phyloP scores from a whole-genome alignment of 2,888 invertebrate genomes.

The Elegia similella region DNA sequence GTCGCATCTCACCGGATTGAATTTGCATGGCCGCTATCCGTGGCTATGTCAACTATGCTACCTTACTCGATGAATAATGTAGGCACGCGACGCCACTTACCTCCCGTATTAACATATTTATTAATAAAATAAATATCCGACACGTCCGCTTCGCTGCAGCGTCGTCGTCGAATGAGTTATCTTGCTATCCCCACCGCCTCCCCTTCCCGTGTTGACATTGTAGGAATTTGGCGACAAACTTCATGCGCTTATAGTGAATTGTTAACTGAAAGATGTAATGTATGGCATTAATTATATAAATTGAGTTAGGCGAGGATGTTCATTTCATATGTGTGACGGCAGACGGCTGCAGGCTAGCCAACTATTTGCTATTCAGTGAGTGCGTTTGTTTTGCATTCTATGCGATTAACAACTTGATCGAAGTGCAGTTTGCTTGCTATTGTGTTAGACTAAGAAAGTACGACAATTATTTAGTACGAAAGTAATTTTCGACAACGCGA shows the following conservation, averaged over 20 bases:
- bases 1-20: slow-evolving; percentile 76
- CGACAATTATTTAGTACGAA: no score
- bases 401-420: slow-evolving; percentile 1
- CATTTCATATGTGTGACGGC: slow-evolving; percentile 73
- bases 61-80: slow-evolving; percentile 76
- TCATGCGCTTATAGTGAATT: slow-evolving; percentile 60
- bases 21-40: slow-evolving; percentile 78
- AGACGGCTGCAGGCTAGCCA: slow-evolving; percentile 45
- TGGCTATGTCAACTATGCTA: slow-evolving; percentile 78
- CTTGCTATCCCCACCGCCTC: slow-evolving; percentile 24
- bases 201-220: slow-evolving; percentile 58
- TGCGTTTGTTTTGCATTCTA: slow-evolving; percentile 20
- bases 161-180: slow-evolving; percentile 45
- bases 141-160: slow-evolving; percentile 57
- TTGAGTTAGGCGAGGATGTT: slow-evolving; percentile 72
- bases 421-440: background rate
- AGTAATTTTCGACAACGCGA: no score
- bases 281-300: slow-evolving; percentile 79
- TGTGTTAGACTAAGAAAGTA: background rate
- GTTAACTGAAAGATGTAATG: slow-evolving; percentile 70
- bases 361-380: slow-evolving; percentile 23
- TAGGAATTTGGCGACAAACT: slow-evolving; percentile 48
- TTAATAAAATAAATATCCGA: slow-evolving; percentile 80
- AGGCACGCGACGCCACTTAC: slow-evolving; percentile 69
- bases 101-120: slow-evolving; percentile 79